Base-by-base conservation (phyloP, 2,113 vertebrate species). In the Hyperopisus bebe region DNA sequence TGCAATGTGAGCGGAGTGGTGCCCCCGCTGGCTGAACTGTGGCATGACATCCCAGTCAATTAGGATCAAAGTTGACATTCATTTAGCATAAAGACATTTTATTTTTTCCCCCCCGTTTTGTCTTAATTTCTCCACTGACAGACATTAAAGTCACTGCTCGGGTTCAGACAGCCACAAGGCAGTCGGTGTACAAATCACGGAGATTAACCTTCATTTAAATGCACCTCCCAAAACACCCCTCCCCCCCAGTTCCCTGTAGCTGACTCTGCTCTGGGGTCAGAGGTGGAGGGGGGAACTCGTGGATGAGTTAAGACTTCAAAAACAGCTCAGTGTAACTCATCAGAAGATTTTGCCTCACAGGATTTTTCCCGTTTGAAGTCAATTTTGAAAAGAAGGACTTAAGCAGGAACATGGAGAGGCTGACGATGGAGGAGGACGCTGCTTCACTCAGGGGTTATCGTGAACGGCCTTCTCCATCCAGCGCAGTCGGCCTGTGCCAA, bases 171-270 rank as follows among this genome's bases (percentile, higher is more conserved):
- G 89, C 91, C 90, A 83, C 91, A 89, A 70, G 89, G 90, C 35
- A 90, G 91, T 91, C 10, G 88, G 82, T 62, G 88, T 86, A 92
- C 92, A 89, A 90, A 92, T 90, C 91, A 89, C 89, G 47, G 85
- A 86, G 83, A 86, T 96, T 95, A 93, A 94, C 92, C 92, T 31
- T 88, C 89, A 82, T 94, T 92, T 93, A 93, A 94, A 92, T 88
- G 89, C 53, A 17, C 44, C 58, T 15, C 21, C 58, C 8, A 62
- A n/a, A 4, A 53, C 55, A 27, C 46, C 17, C 21, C n/a, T 35
- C 35, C 47, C 62, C 19, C 31, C 51, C 8, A 7, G n/a, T 39
- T 88, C 77, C 91, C 91, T 88, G 21, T 88, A 91, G 92, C 55
- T 90, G 62, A 1, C 19, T 44, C 47, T 48, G 74, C 31, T 39